phyloP scores from a whole-genome alignment of 2,113 vertebrate species.

The Hassar affinis region DNA sequence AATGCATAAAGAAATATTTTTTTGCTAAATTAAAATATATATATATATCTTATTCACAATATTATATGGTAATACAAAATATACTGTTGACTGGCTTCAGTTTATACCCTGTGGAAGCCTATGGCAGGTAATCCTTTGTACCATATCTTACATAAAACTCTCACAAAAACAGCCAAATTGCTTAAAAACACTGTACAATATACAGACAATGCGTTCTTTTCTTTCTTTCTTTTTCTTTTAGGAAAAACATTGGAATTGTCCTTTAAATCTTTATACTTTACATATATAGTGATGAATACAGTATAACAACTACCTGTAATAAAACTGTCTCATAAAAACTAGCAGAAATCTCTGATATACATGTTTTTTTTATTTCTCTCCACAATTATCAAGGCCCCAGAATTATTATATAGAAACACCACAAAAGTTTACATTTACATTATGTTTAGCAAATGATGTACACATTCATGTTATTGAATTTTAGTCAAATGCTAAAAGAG shows the following conservation, averaged over 20 bases:
- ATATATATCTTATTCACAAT: slow-evolving; percentile 12
- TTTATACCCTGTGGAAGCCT: slow-evolving; percentile 14
- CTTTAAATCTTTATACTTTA: slow-evolving; percentile 16
- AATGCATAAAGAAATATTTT: not conserved
- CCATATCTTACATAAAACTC: not conserved
- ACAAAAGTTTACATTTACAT: slow-evolving; percentile 53
- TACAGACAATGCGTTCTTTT: not conserved
- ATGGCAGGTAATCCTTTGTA: not conserved
- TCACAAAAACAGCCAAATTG: not conserved
- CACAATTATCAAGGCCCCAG: slow-evolving; percentile 49
- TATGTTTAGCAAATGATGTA: slow-evolving; percentile 41
- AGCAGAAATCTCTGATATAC: slow-evolving; percentile 48
- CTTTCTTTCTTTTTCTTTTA: not conserved
- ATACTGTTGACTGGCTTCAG: not conserved
- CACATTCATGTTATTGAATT: slow-evolving; percentile 33
- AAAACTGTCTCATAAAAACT: slow-evolving; percentile 55
- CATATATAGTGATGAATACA: slow-evolving; percentile 44
- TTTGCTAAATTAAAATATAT: not conserved
- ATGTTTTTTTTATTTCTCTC: slow-evolving; percentile 33
- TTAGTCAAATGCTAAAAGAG: slow-evolving; percentile 41
- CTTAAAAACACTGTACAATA: slow-evolving; percentile 8
- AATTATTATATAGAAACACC: slow-evolving; percentile 43
- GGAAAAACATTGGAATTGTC: not conserved
- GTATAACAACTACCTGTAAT: slow-evolving; percentile 53
- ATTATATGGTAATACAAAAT: not conserved